Evolutionary conservation across 2,797 vertebrate species (phyloP).

Genomic region (Pitangus sulphuratus): DNA sequence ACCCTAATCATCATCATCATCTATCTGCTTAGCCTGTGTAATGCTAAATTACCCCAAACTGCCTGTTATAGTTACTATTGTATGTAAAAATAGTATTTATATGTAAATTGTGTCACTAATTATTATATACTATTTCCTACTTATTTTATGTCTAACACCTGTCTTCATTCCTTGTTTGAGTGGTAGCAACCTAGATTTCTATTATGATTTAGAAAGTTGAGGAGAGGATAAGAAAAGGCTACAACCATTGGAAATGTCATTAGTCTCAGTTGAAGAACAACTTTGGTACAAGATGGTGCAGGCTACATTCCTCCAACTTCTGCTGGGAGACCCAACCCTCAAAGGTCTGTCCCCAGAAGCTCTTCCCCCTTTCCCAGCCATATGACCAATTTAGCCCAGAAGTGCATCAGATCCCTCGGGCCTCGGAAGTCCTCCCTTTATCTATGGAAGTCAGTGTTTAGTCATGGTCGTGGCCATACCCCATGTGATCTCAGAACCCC

Average conservation of each 20-base stretch:
- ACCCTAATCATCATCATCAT: neutral
- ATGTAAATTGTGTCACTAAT: neutral
- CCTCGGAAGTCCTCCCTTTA: neutral
- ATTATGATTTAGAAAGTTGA: neutral
- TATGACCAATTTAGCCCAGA: neutral
- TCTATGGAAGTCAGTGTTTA: neutral
- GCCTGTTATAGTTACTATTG: neutral
- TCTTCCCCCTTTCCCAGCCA: neutral
- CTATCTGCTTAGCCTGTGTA: neutral
- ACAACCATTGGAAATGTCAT: neutral
- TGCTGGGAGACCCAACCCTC: neutral
- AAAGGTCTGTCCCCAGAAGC: neutral
- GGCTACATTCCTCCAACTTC: accelerated
- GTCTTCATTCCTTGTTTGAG: neutral
- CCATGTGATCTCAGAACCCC: neutral
- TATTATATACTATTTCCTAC: neutral
- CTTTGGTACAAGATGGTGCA: neutral
- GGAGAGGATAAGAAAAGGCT: neutral
- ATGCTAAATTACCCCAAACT: neutral
- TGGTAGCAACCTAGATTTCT: neutral
- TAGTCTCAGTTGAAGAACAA: neutral
- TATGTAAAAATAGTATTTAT: neutral
- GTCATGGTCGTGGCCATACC: neutral
- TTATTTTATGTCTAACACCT: neutral
- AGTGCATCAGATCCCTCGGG: neutral